Base-by-base conservation (phyloP, 2,113 vertebrate genomes). In the Nothobranchius furzeri region DNA sequence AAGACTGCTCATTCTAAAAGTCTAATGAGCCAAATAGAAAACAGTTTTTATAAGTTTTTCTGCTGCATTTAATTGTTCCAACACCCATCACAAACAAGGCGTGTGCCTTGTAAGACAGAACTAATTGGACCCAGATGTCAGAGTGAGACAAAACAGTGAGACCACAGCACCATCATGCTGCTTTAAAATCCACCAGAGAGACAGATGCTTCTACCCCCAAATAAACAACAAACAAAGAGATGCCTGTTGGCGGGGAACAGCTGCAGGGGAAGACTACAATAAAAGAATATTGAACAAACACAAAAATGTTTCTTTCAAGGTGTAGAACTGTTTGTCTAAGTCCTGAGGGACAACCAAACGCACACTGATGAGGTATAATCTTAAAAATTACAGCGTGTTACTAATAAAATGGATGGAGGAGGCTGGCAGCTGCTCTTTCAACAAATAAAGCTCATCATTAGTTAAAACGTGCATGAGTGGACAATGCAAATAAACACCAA, bases 71-170 rank as follows among this genome's bases (percentile, higher is more conserved):
- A 58, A 60, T 58, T 8, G 35, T n/a, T 45, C 55, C 52, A 8
- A 43, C 12, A 62, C n/a, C 11, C 10, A 47, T 65, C 50, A 75
- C 35, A 55, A 42, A 49, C 62, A 69, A 15, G 0, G 24, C n/a
- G 20, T 10, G 55, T 17, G 20, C 2, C 24, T 50, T 12, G 45
- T 57, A 60, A 57, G 37, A 70, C 1, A 40, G 45, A 57, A 14
- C 64, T 77, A 80, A 81, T 78, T 43, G 69, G 36, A 47, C 2
- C 60, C 64, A 64, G 61, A 68, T 78, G 85, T 79, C 69, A 10
- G 65, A 57, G 24, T 52, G 43, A 0, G 7, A 51, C 59, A 61
- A 69, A 57, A 62, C 49, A 40, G 43, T 60, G 36, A 50, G 64
- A 75, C 59, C 46, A 49, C 45, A 55, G 25, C 30, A 45, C 7